Base-by-base conservation (phyloP, 2,888 invertebrate species). In the Nymphalis c-album region DNA sequence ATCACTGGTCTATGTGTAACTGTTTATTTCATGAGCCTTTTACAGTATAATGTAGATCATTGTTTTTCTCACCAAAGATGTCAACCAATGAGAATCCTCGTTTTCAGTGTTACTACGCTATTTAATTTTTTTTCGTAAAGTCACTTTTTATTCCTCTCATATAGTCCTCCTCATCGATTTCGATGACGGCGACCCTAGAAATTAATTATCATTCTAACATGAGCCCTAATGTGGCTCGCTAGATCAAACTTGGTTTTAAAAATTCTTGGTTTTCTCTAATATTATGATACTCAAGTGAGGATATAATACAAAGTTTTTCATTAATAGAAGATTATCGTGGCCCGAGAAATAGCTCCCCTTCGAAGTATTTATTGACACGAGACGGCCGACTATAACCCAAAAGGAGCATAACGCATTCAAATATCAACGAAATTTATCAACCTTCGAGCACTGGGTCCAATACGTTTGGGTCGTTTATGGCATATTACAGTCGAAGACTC, bases 341-440 rank as follows among this genome's bases (percentile, higher is more conserved):
- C 79, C 80, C 78, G 80, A 82, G 79, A 81, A 80, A 81, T 82
- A 84, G 81, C 83, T 80, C 76, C 75, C 76, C 75, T 76, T 74
- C 78, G 74, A 75, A 81, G 82, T 86, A 84, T 87, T 86, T 88
- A 86, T 87, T 84, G 83, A 84, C 85, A 83, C 83, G 83, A 70
- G 71, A 84, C 80, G 81, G 80, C 75, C 78, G 80, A 78, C 76
- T 77, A 84, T 86, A 85, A 85, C 82, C 83, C 81, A 81, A 85
- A 83, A 83, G 84, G 83, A 88, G 85, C 86, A 87, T 86, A 84
- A 88, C 87, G 83, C 86, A 90, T 91, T 90, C 91, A 90, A 90
- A 90, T 91, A 91, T 91, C 87, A 84, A 85, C 78, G 85, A 88
- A 88, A 89, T 90, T 89, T 88, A 90, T 90, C 88, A 89, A 89